Conservation (phyloP, 2,797 vertebrate genomes). For the Neoniphon sammara region DNA sequence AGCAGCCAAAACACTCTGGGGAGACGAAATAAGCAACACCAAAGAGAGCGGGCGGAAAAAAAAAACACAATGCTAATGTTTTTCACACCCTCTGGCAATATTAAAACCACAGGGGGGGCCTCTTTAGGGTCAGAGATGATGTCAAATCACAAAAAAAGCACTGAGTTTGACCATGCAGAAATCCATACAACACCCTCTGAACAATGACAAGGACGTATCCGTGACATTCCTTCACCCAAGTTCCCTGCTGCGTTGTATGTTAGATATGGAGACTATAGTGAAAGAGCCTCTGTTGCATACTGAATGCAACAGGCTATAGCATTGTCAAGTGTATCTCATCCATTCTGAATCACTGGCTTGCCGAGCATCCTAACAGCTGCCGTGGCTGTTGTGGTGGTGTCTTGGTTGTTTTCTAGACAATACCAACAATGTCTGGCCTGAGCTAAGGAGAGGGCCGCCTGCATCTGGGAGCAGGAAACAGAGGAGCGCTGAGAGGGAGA, state of each 20-base stretch:
- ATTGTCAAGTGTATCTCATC: constrained; percentile 48
- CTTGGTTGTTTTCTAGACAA: constrained; percentile 70
- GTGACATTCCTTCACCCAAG: constrained; percentile 6
- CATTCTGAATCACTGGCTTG: constrained; percentile 59
- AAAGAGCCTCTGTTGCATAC: constrained; percentile 45
- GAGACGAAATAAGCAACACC: constrained; percentile 68
- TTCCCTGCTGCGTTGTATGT: not conserved
- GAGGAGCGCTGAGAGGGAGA: constrained; percentile 69
- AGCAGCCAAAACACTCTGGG: constrained; percentile 63
- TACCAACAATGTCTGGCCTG: constrained; percentile 67
- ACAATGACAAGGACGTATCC: constrained; percentile 18
- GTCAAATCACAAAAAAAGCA: not conserved
- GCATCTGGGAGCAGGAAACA: constrained; percentile 74
- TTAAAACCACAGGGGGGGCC: not conserved
- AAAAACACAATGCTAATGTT: not conserved
- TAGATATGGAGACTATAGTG: constrained; percentile 23
- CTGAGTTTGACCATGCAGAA: too few relatives aligned
- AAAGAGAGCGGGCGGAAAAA: constrained; percentile 16
- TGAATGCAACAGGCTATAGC: constrained; percentile 25
- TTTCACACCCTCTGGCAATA: constrained; percentile 4
- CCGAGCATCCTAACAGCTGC: constrained; percentile 60
- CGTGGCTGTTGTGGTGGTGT: constrained; percentile 54
- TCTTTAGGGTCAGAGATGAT: not conserved
- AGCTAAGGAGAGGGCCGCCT: constrained; percentile 61
- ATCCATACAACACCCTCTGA: not conserved